These are phyloP conservation scores for Dipodomys ordii DNA, from an alignment of 2,113 vertebrate species.

Conservation along the genomic window DNA sequence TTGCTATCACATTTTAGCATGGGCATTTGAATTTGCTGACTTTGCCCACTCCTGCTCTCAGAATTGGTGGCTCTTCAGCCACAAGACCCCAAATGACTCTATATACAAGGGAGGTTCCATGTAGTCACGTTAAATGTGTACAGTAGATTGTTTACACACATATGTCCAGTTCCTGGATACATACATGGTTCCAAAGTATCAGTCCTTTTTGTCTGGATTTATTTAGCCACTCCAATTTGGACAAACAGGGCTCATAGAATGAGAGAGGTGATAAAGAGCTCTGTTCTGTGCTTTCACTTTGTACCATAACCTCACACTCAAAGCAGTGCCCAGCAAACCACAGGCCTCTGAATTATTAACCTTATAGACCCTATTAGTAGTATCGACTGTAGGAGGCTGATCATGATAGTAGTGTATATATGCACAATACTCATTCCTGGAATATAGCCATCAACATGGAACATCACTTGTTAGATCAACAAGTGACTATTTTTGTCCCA, in stretches of 20 bases:
- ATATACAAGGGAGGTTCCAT: background rate
- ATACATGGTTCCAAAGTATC: background rate
- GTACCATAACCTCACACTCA: background rate
- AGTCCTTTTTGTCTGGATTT: conserved; percentile 16
- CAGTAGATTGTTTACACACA: background rate
- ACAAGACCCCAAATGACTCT: background rate
- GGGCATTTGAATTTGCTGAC: background rate
- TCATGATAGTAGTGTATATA: background rate
- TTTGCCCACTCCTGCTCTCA: background rate
- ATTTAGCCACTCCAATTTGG: background rate
- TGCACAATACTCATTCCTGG: background rate
- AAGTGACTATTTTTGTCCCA: background rate
- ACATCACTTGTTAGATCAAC: background rate
- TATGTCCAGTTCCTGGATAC: background rate
- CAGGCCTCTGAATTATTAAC: background rate
- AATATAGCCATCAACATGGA: background rate
- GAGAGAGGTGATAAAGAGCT: background rate
- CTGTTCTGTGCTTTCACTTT: background rate
- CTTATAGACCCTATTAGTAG: background rate
- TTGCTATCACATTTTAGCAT: background rate
- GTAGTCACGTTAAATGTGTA: background rate
- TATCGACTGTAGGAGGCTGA: background rate
- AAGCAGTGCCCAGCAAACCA: background rate
- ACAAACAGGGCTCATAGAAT: background rate
- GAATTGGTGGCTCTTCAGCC: background rate